Base-by-base conservation (phyloP, 2,113 vertebrate genomes). In the Poecilia latipinna region DNA sequence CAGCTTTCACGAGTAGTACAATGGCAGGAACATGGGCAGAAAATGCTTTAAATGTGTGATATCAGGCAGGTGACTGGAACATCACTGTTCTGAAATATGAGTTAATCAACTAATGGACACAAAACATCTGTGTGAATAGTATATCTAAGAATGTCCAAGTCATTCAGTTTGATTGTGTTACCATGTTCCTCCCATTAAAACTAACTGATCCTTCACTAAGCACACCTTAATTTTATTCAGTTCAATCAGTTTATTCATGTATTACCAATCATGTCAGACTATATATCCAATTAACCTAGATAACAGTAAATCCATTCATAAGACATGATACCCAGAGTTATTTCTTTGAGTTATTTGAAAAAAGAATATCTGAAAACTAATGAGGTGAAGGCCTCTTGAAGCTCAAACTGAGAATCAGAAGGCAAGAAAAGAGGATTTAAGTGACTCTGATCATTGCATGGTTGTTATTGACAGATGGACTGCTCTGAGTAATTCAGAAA, bases 1-100 rank as follows among this genome's bases (percentile, higher is more conserved):
- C 22, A 29, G 37, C 13, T 42, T 66, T 57, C 76, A 62, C 48
- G 37, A 48, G 15, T 32, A n/a, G 19, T 3, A 71, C 84, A 57
- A 57, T 24, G 24, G 8, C 8, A 54, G 51, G 19, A 24, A 24
- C 2, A 54, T 22, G 6, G 19, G 4, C 8, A 54, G 51, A 1
- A 10, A 57, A 57, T 57, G 51, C 24, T n/a, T 24, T n/a, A 57
- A 48, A n/a, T 57, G 24, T n/a, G 24, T n/a, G 24, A 57, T n/a
- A n/a, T 57, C 51, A 57, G 44, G 4, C 17, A 48, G 44, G 5
- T 19, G 44, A n/a, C 24, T 57, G 51, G 51, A 57, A n/a, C 2
- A n/a, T n/a, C 22, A 2, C 22, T 24, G 22, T 10, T 57, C 51
- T 57, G 51, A 57, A 54, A 57, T n/a, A 57, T 57, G 22, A 57